Percentiles rank a stretch among this genome's conserved stretches.
Evolutionary conservation across 2,113 vertebrate species (phyloP).

Genomic region (Lasiurus cinereus): DNA sequence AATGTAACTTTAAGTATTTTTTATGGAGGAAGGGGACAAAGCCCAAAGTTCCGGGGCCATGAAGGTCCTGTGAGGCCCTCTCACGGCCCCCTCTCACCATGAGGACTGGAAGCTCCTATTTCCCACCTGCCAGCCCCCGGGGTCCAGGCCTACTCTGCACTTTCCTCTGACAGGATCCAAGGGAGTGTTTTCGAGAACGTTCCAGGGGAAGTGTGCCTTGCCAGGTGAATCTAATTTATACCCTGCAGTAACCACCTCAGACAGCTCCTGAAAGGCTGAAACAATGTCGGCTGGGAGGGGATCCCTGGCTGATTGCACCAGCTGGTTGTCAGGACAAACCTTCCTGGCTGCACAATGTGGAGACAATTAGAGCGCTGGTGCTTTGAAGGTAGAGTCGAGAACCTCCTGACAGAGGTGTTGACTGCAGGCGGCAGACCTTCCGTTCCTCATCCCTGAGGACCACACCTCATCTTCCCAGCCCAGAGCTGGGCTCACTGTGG

Average conservation of each 20-base stretch:
- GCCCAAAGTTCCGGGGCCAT: neutral
- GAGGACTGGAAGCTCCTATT: neutral
- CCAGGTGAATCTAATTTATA: constrained; percentile 66
- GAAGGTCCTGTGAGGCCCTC: rapidly evolving
- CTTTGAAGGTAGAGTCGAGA: constrained; percentile 23
- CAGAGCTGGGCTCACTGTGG: neutral
- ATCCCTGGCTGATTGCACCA: constrained; percentile 5
- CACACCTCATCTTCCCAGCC: constrained; percentile 27
- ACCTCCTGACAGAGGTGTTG: constrained; percentile 63
- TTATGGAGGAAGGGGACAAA: neutral
- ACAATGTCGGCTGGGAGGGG: neutral
- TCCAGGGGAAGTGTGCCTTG: neutral
- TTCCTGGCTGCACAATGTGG: constrained; percentile 62
- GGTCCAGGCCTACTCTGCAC: neutral
- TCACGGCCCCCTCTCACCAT: neutral
- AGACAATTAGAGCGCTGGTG: constrained; percentile 51
- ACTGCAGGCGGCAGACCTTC: constrained; percentile 28
- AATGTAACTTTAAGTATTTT: neutral
- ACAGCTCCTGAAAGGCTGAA: constrained; percentile 52
- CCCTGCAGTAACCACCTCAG: constrained; percentile 26
- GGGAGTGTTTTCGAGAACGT: neutral
- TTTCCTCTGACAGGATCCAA: neutral
- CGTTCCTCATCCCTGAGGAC: neutral
- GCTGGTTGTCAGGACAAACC: neutral
- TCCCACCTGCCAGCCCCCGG: neutral